Conservation (phyloP, 2,888 invertebrate genomes). For the Mellilla xanthometata region DNA sequence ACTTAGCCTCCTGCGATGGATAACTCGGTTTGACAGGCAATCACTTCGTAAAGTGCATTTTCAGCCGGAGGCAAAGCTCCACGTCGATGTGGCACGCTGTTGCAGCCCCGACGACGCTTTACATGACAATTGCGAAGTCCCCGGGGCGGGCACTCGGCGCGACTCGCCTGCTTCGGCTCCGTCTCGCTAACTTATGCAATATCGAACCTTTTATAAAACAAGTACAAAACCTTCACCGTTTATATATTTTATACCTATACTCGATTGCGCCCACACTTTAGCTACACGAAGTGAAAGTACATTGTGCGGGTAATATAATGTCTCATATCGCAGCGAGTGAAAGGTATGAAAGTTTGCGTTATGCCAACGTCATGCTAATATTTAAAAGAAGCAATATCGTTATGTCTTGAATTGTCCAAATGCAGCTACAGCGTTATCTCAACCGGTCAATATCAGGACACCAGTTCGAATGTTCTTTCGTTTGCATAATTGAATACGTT, state of each 20-base stretch:
- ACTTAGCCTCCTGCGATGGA: constrained; percentile 59
- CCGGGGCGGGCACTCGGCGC: constrained; percentile 54
- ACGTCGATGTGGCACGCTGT: constrained; percentile 53
- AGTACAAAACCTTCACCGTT: constrained; percentile 15
- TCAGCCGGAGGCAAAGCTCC: constrained; percentile 66
- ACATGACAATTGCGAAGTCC: constrained; percentile 77
- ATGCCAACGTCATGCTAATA: constrained; percentile 23
- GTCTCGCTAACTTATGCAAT: constrained; percentile 42
- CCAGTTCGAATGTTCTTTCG: constrained; percentile 64
- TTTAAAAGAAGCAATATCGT: constrained; percentile 13
- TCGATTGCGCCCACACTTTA: constrained; percentile 17
- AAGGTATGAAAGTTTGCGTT: constrained; percentile 52
- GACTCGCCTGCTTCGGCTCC: constrained; percentile 48
- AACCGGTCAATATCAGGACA: constrained; percentile 49
- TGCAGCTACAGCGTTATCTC: constrained; percentile 17
- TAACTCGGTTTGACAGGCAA: constrained; percentile 74
- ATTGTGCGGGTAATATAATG: constrained; percentile 38
- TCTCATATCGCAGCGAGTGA: constrained; percentile 46
- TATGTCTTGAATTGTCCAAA: constrained; percentile 2
- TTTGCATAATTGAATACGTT: constrained; percentile 81
- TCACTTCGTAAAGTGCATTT: constrained; percentile 78
- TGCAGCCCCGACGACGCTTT: constrained; percentile 61
- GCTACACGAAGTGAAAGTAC: constrained; percentile 41
- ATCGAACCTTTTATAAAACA: constrained; percentile 39
- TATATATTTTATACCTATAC: constrained; percentile 12